Evolutionary conservation across 1,140 invertebrate species (phyloP).

Genomic region (Drosophila bifasciata): DNA sequence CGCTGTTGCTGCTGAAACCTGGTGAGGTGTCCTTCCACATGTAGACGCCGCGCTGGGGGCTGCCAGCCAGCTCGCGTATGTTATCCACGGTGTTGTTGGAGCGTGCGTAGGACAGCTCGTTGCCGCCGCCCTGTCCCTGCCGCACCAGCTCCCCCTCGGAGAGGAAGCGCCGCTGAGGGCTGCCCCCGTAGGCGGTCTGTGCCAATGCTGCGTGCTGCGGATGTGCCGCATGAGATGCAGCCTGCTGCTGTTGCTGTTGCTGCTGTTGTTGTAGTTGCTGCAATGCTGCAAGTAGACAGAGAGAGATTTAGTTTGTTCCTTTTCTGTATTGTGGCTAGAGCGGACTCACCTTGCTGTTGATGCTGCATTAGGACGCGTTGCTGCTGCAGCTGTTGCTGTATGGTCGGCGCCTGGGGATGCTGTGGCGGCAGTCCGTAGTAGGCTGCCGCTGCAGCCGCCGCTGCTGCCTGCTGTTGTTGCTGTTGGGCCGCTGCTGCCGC

Average conservation of each 20-base stretch:
- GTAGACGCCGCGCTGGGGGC: conserved; percentile 92
- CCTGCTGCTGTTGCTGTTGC: conserved; percentile 49
- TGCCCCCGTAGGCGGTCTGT: conserved; percentile 84
- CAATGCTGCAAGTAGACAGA: conserved; percentile 26
- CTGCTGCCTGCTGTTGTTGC: conserved; percentile 74
- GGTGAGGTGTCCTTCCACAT: conserved; percentile 92
- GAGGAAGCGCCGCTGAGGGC: conserved; percentile 92
- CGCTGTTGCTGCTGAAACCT: conserved; percentile 61
- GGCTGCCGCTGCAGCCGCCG: conserved; percentile 79
- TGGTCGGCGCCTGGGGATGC: conserved; percentile 73
- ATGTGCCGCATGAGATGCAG: conserved; percentile 43
- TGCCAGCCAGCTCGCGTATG: conserved; percentile 91
- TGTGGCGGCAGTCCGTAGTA: conserved; percentile 85
- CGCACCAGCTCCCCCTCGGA: conserved; percentile 93
- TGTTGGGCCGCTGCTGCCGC: conserved; percentile 48
- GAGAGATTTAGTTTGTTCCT: neutral
- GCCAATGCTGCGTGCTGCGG: conserved; percentile 60
- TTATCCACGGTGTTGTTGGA: conserved; percentile 88
- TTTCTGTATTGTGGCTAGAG: neutral
- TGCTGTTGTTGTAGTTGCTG: conserved; percentile 47
- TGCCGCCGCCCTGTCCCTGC: conserved; percentile 86
- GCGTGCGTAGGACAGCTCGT: conserved; percentile 85
- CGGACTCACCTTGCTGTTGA: conserved; percentile 69
- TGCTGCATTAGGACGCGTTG: conserved; percentile 76
- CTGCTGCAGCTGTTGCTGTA: conserved; percentile 78